A percentile compares a stretch with the other conserved stretches of the same genome.
phyloP scores from a whole-genome alignment of 1,140 invertebrate genomes.

The Contarinia nasturtii region DNA sequence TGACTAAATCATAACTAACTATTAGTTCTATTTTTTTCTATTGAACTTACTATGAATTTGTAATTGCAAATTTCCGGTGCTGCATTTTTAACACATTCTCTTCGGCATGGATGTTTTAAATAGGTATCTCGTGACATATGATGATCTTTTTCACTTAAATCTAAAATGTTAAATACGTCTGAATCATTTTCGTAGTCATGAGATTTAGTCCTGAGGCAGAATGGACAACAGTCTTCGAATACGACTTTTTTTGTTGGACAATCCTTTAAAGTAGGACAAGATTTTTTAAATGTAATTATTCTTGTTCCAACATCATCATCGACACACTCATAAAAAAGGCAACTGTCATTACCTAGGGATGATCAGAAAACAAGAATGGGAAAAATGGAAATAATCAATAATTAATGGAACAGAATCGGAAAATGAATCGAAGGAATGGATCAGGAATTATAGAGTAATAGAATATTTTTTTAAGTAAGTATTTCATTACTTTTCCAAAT shows the following conservation, averaged over 20 bases:
- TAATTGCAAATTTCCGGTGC: constrained; percentile 15
- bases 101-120: constrained; percentile 15
- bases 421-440: too few species aligned
- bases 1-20: not conserved
- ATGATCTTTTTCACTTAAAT: constrained; percentile 3
- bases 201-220: constrained; percentile 10
- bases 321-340: constrained; percentile 16
- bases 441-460: too few species aligned
- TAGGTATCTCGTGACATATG: constrained; percentile 7
- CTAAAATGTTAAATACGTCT: not conserved
- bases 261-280: constrained; percentile 12
- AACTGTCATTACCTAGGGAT: too few species aligned
- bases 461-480: too few species aligned
- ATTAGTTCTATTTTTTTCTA: not conserved
- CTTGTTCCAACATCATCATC: constrained; percentile 8
- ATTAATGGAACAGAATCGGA: too few species aligned
- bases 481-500: constrained; percentile 20
- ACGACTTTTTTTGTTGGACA: constrained; percentile 13
- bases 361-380: too few species aligned
- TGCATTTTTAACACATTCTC: constrained; percentile 13
- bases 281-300: constrained; percentile 16
- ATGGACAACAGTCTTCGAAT: constrained; percentile 14
- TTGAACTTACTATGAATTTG: constrained; percentile 14
- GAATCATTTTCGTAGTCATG: constrained; percentile 1
- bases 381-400: too few species aligned